phyloP scores from a whole-genome alignment of 1,140 invertebrate genomes.

The Watersipora subatra region DNA sequence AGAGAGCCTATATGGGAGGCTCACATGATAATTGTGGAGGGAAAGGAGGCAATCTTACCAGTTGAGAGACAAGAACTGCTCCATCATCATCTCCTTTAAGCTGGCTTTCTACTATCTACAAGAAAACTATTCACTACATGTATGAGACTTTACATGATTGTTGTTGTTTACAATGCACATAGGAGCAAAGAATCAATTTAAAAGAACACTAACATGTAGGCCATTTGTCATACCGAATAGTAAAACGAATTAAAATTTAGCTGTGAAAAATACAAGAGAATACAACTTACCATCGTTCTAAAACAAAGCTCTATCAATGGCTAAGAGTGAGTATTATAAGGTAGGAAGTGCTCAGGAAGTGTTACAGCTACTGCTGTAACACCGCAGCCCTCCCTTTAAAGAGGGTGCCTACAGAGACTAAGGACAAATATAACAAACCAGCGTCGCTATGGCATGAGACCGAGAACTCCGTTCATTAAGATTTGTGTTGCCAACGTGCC shows the following conservation, averaged over 20 bases:
- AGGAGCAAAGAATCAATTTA: too few relatives aligned
- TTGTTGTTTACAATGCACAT: too few relatives aligned
- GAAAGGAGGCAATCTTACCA: constrained; percentile 19
- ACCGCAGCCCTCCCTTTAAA: not conserved
- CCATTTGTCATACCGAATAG: too few relatives aligned
- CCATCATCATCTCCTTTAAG: constrained; percentile 17
- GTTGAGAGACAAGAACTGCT: constrained; percentile 26
- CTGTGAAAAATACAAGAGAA: not conserved
- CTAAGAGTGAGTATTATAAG: not conserved
- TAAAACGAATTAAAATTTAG: not conserved
- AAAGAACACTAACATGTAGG: too few relatives aligned
- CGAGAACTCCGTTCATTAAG: constrained; percentile 47
- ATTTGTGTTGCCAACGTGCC: constrained; percentile 49
- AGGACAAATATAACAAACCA: constrained; percentile 21
- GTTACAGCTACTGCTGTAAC: not conserved
- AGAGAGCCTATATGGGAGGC: too few relatives aligned
- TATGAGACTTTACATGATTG: too few relatives aligned
- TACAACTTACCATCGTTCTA: not conserved
- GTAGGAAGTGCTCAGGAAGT: not conserved
- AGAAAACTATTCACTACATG: constrained; percentile 5
- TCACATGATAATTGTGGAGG: not conserved
- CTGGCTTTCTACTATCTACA: constrained; percentile 29
- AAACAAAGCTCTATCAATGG: not conserved
- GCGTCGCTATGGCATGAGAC: constrained; percentile 49
- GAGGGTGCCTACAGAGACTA: not conserved